Evolutionary conservation across 2,797 vertebrate species (phyloP), one percentile per base, ranked within the genome.

Genomic region (Ptychobarbus kaznakovi): DNA sequence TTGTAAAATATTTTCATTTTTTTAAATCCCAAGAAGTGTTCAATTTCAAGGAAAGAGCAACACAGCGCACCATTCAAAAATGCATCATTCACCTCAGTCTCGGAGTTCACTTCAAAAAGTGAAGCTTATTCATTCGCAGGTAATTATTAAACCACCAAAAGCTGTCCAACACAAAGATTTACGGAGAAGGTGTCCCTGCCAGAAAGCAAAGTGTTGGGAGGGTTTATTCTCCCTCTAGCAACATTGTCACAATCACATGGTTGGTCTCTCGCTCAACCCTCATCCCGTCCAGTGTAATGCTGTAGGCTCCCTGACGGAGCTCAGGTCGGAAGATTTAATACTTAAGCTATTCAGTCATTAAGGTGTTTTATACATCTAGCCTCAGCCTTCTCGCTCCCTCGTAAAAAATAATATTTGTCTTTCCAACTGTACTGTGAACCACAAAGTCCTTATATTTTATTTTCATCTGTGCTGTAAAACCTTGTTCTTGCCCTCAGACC

Each of bases 321-420:
- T 86, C 72, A 63, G 80, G 87, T 93, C 92, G 93, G 90, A 91
- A 92, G 93, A 90, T 92, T 93, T 95, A 95, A 96, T 95, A 93
- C 93, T 93, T 95, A 90, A 95, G 92, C 95, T 91, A 94, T 95
- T 95, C 92, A 92, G 88, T 94, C 95, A 94, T 95, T 94, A 93
- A 90, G 86, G 92, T 83, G 61, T 93, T 95, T 94, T 94, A 94
- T 91, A 89, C 89, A 88, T 91, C 90, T 90, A 86, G 91, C 90
- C 92, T 91, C 70, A 84, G 92, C 92, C 92, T 89, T 94, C 86
- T 88, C 73, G 90, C 93, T 92, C 49, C 89, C 94, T 94, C 90
- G 32, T 95, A 95, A 95, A 95, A 95, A 94, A 94, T 92, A 95
- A 95, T 94, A 95, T 96, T 95, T 96, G 94, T 96, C 95, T 96